Evolutionary conservation across 2,113 vertebrate genomes (phyloP).

Genomic region (Scophthalmus maximus): DNA sequence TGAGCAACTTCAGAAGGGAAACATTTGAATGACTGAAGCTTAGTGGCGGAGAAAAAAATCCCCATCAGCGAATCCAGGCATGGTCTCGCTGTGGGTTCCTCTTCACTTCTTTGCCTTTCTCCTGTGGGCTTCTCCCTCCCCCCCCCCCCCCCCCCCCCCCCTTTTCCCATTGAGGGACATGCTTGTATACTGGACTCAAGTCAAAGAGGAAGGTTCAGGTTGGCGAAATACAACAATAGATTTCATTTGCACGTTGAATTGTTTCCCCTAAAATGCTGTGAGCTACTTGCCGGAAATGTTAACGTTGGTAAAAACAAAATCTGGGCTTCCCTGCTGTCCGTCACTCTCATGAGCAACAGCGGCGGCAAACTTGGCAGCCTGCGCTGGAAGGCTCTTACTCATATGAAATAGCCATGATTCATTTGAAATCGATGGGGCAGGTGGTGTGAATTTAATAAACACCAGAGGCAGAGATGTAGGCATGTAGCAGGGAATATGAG

Average conservation of each 20-base stretch:
- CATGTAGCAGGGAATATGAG: slow-evolving; percentile 56
- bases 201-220: too few relatives aligned
- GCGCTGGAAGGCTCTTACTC: slow-evolving; percentile 39
- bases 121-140: not conserved
- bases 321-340: too few relatives aligned
- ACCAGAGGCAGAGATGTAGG: slow-evolving; percentile 35
- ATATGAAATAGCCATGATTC: slow-evolving; percentile 35
- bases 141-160: too few relatives aligned
- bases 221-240: too few relatives aligned
- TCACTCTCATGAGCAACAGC: too few relatives aligned
- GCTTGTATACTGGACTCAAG: too few relatives aligned
- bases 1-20: too few relatives aligned
- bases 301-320: too few relatives aligned
- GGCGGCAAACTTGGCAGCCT: slow-evolving; percentile 11
- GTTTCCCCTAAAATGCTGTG: too few relatives aligned
- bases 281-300: too few relatives aligned
- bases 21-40: not conserved
- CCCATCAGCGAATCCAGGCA: not conserved
- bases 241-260: too few relatives aligned
- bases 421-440: slow-evolving; percentile 53
- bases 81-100: not conserved
- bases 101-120: not conserved
- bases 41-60: not conserved
- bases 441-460: slow-evolving; percentile 65
- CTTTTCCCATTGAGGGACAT: too few relatives aligned